These are phyloP conservation scores for Ruditapes philippinarum DNA, from an alignment of 1,140 invertebrate species.

Conservation along the genomic window DNA sequence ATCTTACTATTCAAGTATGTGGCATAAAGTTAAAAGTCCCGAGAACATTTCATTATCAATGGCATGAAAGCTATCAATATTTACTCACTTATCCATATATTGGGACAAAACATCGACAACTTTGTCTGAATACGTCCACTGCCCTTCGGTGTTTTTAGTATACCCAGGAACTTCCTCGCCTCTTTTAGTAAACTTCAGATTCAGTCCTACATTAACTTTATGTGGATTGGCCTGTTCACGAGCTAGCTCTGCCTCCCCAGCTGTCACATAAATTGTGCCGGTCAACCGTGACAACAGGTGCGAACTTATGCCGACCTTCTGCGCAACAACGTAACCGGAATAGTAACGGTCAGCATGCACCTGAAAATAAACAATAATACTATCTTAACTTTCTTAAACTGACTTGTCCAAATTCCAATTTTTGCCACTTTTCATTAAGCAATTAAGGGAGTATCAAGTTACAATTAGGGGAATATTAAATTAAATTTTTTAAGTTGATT, in stretches of 20 bases:
- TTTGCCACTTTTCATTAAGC: no score
- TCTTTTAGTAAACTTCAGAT: slow-evolving; percentile 95
- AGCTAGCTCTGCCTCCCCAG: slow-evolving; percentile 71
- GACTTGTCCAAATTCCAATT: no score
- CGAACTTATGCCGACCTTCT: slow-evolving; percentile 89
- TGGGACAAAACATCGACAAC: slow-evolving; percentile 90
- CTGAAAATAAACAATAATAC: slow-evolving; percentile 30
- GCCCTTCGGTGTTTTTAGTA: slow-evolving; percentile 90
- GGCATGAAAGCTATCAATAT: no score
- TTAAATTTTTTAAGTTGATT: no score
- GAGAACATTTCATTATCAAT: no score
- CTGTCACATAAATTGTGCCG: slow-evolving; percentile 91
- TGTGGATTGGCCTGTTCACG: slow-evolving; percentile 80
- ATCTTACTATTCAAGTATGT: no score
- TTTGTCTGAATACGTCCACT: slow-evolving; percentile 95
- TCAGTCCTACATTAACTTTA: slow-evolving; percentile 94
- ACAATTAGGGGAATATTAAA: no score
- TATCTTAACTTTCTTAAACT: no score
- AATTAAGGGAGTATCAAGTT: no score
- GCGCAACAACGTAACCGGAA: slow-evolving; percentile 86
- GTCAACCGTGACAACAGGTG: slow-evolving; percentile 94
- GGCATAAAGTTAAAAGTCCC: no score
- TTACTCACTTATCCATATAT: slow-evolving; percentile 89
- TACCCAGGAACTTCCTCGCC: slow-evolving; percentile 92
- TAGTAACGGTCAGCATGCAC: slow-evolving; percentile 75